Conservation (phyloP, 1,140 invertebrate genomes). For the Lethrus apterus region DNA sequence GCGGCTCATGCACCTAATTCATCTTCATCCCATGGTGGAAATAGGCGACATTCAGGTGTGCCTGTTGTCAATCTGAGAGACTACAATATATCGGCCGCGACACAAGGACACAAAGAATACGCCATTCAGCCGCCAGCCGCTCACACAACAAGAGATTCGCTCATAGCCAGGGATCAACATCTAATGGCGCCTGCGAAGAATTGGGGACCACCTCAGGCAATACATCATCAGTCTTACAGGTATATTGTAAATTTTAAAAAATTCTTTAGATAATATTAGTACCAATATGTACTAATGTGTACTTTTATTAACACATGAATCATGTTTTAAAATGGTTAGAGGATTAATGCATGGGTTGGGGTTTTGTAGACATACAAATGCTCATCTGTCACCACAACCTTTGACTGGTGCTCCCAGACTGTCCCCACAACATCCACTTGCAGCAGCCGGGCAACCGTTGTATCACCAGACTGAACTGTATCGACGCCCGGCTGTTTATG, state of each 20-base stretch:
- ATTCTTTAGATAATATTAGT: neutral
- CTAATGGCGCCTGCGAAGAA: conserved; percentile 36
- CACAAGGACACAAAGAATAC: conserved; percentile 43
- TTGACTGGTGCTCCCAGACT: conserved; percentile 39
- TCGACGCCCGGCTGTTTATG: conserved; percentile 54
- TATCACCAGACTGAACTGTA: conserved; percentile 53
- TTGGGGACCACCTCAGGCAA: conserved; percentile 49
- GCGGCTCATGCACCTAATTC: conserved; percentile 45
- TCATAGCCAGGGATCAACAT: conserved; percentile 41
- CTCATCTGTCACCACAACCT: conserved; percentile 47
- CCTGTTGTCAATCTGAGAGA: conserved; percentile 38
- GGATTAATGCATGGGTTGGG: conserved; percentile 5
- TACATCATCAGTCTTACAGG: conserved; percentile 51
- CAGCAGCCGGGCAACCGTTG: conserved; percentile 47
- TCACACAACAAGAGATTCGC: conserved; percentile 46
- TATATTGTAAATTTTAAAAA: conserved; percentile 24
- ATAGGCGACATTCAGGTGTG: conserved; percentile 34
- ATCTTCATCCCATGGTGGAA: conserved; percentile 40
- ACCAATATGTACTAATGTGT: no score
- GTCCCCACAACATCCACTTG: conserved; percentile 44
- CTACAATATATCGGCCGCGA: conserved; percentile 28
- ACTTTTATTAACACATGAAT: no score
- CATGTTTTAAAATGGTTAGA: neutral
- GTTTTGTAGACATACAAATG: conserved; percentile 37
- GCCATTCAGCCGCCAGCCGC: conserved; percentile 54